Conservation (phyloP, 2,888 invertebrate genomes). For the Tinea trinotella region DNA sequence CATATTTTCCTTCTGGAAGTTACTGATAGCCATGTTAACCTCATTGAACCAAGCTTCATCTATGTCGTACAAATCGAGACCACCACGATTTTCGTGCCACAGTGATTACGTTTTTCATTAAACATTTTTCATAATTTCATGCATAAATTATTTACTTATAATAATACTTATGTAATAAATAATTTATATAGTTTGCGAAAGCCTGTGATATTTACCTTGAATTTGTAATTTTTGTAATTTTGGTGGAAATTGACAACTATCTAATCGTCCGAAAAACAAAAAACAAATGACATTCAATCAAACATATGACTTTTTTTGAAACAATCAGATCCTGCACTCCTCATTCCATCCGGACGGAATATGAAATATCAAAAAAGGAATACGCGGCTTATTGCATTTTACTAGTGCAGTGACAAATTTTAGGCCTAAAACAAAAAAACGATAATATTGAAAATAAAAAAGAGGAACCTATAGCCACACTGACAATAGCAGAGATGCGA, state of each 20-base stretch:
- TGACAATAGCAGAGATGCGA: conserved; percentile 59
- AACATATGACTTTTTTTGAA: conserved; percentile 71
- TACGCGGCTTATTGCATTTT: conserved; percentile 57
- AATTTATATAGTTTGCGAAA: not conserved
- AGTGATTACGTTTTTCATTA: not conserved
- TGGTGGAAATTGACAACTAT: conserved; percentile 68
- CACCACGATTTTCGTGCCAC: not conserved
- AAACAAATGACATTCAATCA: conserved; percentile 72
- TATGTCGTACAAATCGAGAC: not conserved
- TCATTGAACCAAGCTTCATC: not conserved
- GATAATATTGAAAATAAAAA: conserved; percentile 42
- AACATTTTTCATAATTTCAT: not conserved
- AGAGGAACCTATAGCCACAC: conserved; percentile 32
- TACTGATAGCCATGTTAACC: not conserved
- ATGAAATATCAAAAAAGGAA: conserved; percentile 67
- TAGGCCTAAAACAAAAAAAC: conserved; percentile 57
- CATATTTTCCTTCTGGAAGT: not conserved
- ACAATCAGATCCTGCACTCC: conserved; percentile 69
- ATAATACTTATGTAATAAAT: conserved; percentile 7
- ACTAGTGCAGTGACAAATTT: conserved; percentile 60
- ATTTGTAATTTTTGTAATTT: conserved; percentile 71
- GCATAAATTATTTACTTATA: not conserved
- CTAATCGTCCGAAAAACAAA: conserved; percentile 72
- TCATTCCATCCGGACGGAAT: conserved; percentile 67
- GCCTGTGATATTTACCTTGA: conserved; percentile 54